phyloP scores from a whole-genome alignment of 2,888 invertebrate species.

The Drosophila yooni region DNA sequence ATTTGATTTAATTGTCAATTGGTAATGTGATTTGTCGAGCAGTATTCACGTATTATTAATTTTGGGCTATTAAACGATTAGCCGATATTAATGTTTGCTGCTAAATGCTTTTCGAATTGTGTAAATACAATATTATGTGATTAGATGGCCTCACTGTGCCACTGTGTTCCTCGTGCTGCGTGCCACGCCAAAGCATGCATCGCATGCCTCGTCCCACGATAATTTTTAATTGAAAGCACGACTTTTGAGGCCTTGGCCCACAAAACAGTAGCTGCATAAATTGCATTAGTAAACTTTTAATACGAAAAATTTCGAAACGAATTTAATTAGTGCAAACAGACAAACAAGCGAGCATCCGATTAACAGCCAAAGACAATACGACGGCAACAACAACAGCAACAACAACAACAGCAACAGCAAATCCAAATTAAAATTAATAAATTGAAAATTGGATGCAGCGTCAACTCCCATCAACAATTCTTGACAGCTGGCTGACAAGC shows the following conservation, averaged over 20 bases:
- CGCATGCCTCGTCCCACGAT: conserved; percentile 29
- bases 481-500: conserved; percentile 8
- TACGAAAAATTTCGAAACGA: conserved; percentile 66
- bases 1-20: background rate
- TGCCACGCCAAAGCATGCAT: background rate
- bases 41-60: background rate
- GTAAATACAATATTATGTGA: background rate
- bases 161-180: background rate
- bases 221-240: conserved; percentile 69
- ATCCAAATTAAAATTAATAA: conserved; percentile 13
- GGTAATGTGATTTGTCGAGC: background rate
- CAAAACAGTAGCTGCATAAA: conserved; percentile 60
- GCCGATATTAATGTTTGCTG: background rate
- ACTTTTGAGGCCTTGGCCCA: conserved; percentile 63
- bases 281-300: conserved; percentile 71
- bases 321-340: conserved; percentile 66
- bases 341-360: conserved; percentile 32
- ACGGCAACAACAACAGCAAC: background rate
- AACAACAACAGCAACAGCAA: background rate
- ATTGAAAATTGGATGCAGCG: conserved; percentile 7
- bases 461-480: conserved; percentile 9
- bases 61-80: background rate
- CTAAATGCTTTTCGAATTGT: no score
- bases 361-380: conserved; percentile 1
- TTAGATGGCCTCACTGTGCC: conserved; percentile 1